These are phyloP conservation scores for Spheniscus humboldti DNA, from an alignment of 2,797 vertebrate species.

Conservation along the genomic window DNA sequence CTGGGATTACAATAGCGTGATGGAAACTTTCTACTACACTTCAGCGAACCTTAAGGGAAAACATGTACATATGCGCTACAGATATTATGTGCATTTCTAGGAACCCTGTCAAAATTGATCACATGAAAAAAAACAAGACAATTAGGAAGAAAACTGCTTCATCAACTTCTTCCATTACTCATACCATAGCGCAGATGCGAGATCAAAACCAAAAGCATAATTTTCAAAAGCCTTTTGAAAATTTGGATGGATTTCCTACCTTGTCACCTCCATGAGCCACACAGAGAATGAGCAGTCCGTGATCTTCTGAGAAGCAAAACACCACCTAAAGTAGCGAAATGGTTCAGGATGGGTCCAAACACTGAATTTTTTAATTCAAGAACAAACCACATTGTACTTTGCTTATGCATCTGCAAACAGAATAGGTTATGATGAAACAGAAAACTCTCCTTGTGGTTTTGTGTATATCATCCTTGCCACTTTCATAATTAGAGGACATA, in stretches of 20 bases:
- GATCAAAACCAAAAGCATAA: conserved; percentile 14
- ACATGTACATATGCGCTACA: not conserved
- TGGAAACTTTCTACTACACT: conserved; percentile 59
- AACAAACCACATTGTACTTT: not conserved
- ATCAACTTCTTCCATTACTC: conserved; percentile 36
- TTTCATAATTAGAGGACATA: conserved; percentile 49
- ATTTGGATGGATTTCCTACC: conserved; percentile 4
- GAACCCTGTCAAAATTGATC: conserved; percentile 41
- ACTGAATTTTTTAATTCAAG: not conserved
- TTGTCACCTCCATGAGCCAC: not conserved
- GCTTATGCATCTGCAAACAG: conserved; percentile 10
- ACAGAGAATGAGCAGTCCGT: not conserved
- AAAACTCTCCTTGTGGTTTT: conserved; percentile 38
- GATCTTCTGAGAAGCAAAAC: not conserved
- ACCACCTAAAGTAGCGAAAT: not conserved
- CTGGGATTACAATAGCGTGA: conserved; percentile 1
- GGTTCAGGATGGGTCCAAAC: not conserved
- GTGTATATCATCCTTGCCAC: not conserved
- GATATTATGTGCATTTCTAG: conserved; percentile 34
- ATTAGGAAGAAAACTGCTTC: conserved; percentile 39
- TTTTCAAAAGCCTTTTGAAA: conserved; percentile 2
- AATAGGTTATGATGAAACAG: conserved; percentile 32
- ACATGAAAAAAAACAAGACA: not conserved
- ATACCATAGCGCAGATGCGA: not conserved
- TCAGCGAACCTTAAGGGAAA: conserved; percentile 52